Base-by-base conservation (phyloP, 2,113 vertebrate species). In the Halichoeres trimaculatus region DNA sequence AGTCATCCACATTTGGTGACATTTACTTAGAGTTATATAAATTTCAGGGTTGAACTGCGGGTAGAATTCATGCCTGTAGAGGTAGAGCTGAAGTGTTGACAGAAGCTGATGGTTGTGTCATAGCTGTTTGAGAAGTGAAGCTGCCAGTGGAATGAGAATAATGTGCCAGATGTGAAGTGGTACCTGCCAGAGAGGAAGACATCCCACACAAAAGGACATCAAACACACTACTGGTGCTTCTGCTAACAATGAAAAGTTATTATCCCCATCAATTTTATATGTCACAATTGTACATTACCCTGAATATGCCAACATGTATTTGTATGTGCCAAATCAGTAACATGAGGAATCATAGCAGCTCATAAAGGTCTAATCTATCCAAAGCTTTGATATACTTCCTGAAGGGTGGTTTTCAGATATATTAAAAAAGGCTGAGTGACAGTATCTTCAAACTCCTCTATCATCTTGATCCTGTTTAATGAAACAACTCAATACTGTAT, bases 71-170 rank as follows among this genome's bases (percentile, higher is more conserved):
- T 41, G 70, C 68, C 58, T 34, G 30, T 62, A 24, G 40, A 77
- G 43, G 48, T 34, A 56, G 51, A 62, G 58, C 41, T 60, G 55
- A 86, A 60, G 59, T 69, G 80, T 71, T 88, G 87, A 89, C 81
- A 86, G 74, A 30, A 74, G 71, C 24, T 8, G 57, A 62, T 26
- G 58, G 70, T 45, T 40, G 72, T 68, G 63, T 45, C 51, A 52
- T 6, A 20, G 52, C 56, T 22, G 53, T 24, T 22, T 47, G 43
- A 38, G 71, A 69, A 41, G 54, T 14, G 43, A 62, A 61, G 59
- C 53, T 55, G 48, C 59, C 66, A 77, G 70, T 59, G 59, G 55
- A 78, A 74, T 76, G 53, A 70, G 26, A 53, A 61, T 22, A 17
- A 20, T n/a, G 40, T 19, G 41, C 40, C 77, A 61, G 53, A 64